Percentiles rank a stretch among this genome's conserved stretches.
Evolutionary conservation across 2,797 vertebrate genomes (phyloP).

Genomic region (Acipenser transmontanus): DNA sequence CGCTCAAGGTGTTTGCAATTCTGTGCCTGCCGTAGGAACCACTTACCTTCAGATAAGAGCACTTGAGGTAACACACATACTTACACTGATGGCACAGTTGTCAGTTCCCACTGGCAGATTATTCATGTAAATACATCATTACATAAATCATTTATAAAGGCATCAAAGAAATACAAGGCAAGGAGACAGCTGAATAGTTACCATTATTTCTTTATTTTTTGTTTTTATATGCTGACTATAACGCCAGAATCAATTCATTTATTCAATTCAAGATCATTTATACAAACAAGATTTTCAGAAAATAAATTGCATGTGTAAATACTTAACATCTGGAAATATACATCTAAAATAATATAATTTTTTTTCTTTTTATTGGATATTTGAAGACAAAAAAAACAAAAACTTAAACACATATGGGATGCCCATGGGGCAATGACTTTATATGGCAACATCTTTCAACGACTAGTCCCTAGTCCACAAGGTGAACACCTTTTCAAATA

Average conservation of each 20-base stretch:
- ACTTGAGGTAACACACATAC: too few relatives aligned
- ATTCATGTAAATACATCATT: too few relatives aligned
- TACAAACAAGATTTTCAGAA: constrained; percentile 23
- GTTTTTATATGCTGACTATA: constrained; percentile 68
- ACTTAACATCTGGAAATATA: constrained; percentile 35
- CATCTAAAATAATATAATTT: constrained; percentile 49
- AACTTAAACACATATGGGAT: neutral
- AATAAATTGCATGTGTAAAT: constrained; percentile 24
- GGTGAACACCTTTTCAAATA: neutral
- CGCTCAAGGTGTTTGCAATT: too few relatives aligned
- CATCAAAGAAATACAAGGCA: too few relatives aligned
- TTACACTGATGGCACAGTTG: too few relatives aligned
- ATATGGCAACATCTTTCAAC: constrained; percentile 5
- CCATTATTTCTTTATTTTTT: constrained; percentile 38
- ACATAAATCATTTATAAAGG: too few relatives aligned
- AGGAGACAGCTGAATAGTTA: too few relatives aligned
- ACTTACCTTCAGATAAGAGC: too few relatives aligned
- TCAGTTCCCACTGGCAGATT: too few relatives aligned
- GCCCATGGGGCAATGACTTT: too few relatives aligned
- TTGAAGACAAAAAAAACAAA: constrained; percentile 18
- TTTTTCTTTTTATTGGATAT: constrained; percentile 23
- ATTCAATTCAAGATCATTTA: constrained; percentile 42
- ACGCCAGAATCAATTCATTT: constrained; percentile 63
- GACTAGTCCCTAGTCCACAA: constrained; percentile 17
- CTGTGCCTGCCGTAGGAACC: too few relatives aligned